Percentiles rank a stretch among this genome's conserved stretches.
These are phyloP conservation scores for Microplitis mediator DNA, from an alignment of 1,140 invertebrate genomes.

Conservation along the genomic window DNA sequence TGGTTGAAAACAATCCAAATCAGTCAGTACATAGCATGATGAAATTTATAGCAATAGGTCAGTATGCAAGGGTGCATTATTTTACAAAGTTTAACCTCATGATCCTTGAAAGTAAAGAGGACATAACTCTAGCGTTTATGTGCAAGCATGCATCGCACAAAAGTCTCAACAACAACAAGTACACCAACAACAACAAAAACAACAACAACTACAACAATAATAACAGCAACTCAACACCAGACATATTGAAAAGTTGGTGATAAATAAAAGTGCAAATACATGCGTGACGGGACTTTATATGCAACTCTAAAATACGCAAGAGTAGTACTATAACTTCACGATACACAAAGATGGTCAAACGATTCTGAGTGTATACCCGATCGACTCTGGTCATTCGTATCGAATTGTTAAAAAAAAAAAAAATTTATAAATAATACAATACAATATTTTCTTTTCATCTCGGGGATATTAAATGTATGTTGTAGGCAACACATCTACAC, in stretches of 20 bases:
- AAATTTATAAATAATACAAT: no score
- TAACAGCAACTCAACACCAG: not conserved
- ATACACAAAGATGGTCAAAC: constrained; percentile 6
- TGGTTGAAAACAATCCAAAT: constrained; percentile 1
- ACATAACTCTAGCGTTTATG: constrained; percentile 45
- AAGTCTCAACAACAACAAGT: not conserved
- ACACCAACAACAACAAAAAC: not conserved
- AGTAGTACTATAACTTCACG: not conserved
- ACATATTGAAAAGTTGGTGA: constrained; percentile 15
- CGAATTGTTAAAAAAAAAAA: no score
- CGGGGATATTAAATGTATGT: not conserved
- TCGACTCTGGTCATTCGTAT: constrained; percentile 25
- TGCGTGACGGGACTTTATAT: constrained; percentile 23
- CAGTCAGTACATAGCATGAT: constrained; percentile 6
- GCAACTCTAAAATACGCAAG: not conserved
- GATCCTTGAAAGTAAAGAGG: constrained; percentile 41
- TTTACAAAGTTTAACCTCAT: constrained; percentile 36
- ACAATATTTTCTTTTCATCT: no score
- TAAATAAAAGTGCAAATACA: constrained; percentile 31
- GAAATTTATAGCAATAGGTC: constrained; percentile 23
- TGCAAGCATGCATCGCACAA: constrained; percentile 24
- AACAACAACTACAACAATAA: not conserved
- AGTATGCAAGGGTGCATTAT: constrained; percentile 24
- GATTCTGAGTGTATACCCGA: not conserved
- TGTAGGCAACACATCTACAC: constrained; percentile 1